These are phyloP conservation scores for Musca vetustissima DNA, from an alignment of 1,140 invertebrate genomes.

Conservation along the genomic window DNA sequence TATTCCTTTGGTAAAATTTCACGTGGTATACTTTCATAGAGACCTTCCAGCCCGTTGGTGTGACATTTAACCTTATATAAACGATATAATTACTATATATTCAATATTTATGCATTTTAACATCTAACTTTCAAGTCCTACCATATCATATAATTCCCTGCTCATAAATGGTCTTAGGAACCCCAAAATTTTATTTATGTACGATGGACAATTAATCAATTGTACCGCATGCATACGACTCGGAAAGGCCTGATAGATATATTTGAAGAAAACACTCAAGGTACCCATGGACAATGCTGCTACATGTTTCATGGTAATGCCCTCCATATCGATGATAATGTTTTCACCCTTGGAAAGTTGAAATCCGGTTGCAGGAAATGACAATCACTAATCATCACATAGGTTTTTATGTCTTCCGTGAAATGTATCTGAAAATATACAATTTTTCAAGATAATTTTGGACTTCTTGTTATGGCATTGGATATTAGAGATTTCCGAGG, in stretches of 20 bases:
- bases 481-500: no score
- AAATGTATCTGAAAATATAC: conserved; percentile 60
- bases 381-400: conserved; percentile 68
- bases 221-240: conserved; percentile 73
- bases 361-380: conserved; percentile 58
- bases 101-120: no score
- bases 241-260: conserved; percentile 70
- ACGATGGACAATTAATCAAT: conserved; percentile 66
- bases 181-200: conserved; percentile 64
- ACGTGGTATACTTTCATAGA: no score
- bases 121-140: conserved; percentile 10
- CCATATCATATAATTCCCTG: conserved; percentile 60
- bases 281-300: conserved; percentile 63
- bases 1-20: no score
- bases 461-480: no score
- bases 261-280: conserved; percentile 52
- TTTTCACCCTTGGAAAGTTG: conserved; percentile 61
- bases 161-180: conserved; percentile 66
- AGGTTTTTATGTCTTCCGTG: conserved; percentile 65
- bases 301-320: conserved; percentile 64
- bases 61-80: no score
- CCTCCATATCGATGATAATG: conserved; percentile 67
- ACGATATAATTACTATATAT: no score
- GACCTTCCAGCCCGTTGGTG: no score
- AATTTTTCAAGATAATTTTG: no score